Evolutionary conservation across 2,113 vertebrate species (phyloP), one percentile per base, ranked within the genome.

Genomic region (Apteryx owenii): DNA sequence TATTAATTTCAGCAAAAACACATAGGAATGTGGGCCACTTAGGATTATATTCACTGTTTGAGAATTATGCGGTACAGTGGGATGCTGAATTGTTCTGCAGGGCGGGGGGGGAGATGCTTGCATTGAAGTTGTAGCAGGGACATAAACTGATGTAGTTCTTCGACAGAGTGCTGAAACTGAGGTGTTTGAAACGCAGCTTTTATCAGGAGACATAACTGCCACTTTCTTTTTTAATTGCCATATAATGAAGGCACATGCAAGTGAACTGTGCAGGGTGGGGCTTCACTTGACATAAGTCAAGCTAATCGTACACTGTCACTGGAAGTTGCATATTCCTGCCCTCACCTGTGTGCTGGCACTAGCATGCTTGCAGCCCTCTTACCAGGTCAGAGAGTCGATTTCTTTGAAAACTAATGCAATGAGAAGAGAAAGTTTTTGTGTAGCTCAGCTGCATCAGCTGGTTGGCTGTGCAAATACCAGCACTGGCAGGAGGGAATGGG

Each of bases 391-490:
- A 23, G 29, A 56, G 10, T 15, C 14, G 13, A 16, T 70, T 62
- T 77, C 0, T 73, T 71, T 58, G 21, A 5, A 40, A 80, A 77
- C 8, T 44, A 5, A 80, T 62, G 50, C 17, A 75, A 10, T 25
- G 31, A 44, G 38, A 36, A 77, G 36, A 40, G 33, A 25, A 38
- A 25, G 6, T 5, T 88, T 25, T 58, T 1, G 0, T 58, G 3
- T 15, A 3, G 0, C 62, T 81, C 51, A 29, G 8, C 7, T 51
- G 56, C 7, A 54, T 85, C 42, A 33, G 6, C 7, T 42, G 42
- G 7, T 60, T 0, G 0, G 42, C 40, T 71, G 48, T 73, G 23
- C 6, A 29, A 19, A 12, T 21, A 19, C 22, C 29, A 64, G n/a
- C 54, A 26, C 44, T 44, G 65, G 29, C 12, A 31, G 31, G 23